Evolutionary conservation across 1,140 invertebrate genomes (phyloP).

Genomic region (Brachionus rubens): DNA sequence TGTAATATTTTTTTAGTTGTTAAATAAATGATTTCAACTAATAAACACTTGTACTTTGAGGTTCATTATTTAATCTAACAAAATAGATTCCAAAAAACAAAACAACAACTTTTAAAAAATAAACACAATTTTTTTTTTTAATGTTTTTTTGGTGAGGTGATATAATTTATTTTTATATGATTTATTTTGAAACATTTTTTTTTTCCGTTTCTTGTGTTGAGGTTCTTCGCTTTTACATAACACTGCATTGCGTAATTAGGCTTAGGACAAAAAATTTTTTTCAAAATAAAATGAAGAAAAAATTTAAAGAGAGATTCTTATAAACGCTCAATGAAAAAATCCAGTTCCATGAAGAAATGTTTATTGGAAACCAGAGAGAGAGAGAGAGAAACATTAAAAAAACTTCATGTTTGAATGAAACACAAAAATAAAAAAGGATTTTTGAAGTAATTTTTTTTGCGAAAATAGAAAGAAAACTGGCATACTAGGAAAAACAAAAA

Average conservation of each 20-base stretch:
- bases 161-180: slow-evolving; percentile 18
- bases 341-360: too few relatives aligned
- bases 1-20: not conserved
- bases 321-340: too few relatives aligned
- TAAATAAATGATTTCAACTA: not conserved
- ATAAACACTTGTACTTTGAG: slow-evolving; percentile 15
- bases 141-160: not conserved
- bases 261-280: too few relatives aligned
- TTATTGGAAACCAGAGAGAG: too few relatives aligned
- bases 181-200: slow-evolving; percentile 11
- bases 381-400: too few relatives aligned
- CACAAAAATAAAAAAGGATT: not conserved
- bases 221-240: too few relatives aligned
- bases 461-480: slow-evolving; percentile 6
- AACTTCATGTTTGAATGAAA: too few relatives aligned
- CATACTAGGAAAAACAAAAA: slow-evolving; percentile 14
- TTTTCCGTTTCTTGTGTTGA: too few relatives aligned
- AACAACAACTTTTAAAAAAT: not conserved
- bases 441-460: too few relatives aligned
- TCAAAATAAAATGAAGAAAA: too few relatives aligned
- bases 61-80: not conserved
- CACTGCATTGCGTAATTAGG: too few relatives aligned
- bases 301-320: too few relatives aligned
- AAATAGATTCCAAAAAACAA: not conserved
- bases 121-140: not conserved